Base-by-base conservation (phyloP, 1,140 invertebrate genomes). In the Adoxophyes honmai region DNA sequence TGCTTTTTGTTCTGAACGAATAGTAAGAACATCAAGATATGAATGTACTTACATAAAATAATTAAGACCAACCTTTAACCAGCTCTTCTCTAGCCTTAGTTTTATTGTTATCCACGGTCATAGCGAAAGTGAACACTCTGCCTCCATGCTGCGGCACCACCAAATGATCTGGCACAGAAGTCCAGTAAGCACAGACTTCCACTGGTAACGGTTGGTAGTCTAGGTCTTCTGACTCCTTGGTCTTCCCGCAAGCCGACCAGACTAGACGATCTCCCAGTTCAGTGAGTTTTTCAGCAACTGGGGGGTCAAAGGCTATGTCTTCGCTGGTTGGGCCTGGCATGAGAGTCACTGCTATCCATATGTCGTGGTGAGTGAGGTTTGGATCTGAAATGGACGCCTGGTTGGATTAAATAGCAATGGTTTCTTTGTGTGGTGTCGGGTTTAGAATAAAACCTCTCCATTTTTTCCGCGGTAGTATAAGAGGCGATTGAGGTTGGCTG, bases 61-160 rank as follows among this genome's bases (percentile, higher is more conserved):
- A 37, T 64, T 5, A 34, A 36, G 39, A 72, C 72, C 70, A 68
- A 91, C 90, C 88, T 81, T 90, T 84, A 13, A 87, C 58, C 34
- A 91, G 80, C 58, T 92, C 91, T 39, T 85, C 69, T 21, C 79
- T 83, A 0, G 91, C 91, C 0, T 91, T 75, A 34, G 70, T 82
- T 35, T 73, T 80, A n/a, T 89, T 79, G 1, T 81, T 81, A 67
- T 91, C 91, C 1, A 81, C 88, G 0, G 89, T 88, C 77, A 92
- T 89, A 0, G 86, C 68, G 52, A 91, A 87, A 0, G 90, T 90
- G 52, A 91, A 85, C n/a, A 90, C 70, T 67, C 68, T 63, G 61
- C 71, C 68, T 11, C 69, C 69, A 69, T 85, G 78, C 58, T 86
- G 70, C 7, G 80, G 64, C 36, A 91, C 86, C 9, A 89, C 77